Evolutionary conservation across 2,797 vertebrate genomes (phyloP).

Genomic region (Avahi laniger): DNA sequence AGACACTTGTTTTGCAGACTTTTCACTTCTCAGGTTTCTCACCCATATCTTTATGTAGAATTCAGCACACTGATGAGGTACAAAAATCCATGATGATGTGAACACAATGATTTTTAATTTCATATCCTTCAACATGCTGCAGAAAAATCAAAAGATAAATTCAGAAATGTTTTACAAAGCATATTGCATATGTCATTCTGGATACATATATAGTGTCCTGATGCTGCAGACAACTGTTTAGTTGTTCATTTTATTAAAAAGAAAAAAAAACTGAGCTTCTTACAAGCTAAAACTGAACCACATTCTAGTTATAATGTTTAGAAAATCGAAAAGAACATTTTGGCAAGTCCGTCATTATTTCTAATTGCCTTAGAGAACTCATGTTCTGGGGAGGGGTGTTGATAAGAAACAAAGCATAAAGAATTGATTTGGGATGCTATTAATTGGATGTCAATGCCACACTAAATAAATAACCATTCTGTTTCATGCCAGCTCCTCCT

Average conservation of each 20-base stretch:
- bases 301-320: constrained; percentile 78
- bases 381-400: constrained; percentile 80
- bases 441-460: constrained; percentile 81
- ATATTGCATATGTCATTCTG: constrained; percentile 31
- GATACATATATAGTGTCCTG: constrained; percentile 41
- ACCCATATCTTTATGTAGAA: neutral
- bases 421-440: constrained; percentile 82
- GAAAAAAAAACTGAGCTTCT: constrained; percentile 32
- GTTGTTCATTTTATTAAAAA: constrained; percentile 61
- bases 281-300: constrained; percentile 58
- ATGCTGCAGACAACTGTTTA: constrained; percentile 61
- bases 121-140: neutral
- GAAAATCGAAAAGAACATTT: constrained; percentile 76
- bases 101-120: constrained; percentile 37
- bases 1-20: neutral
- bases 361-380: constrained; percentile 85
- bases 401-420: constrained; percentile 83
- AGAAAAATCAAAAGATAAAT: constrained; percentile 55
- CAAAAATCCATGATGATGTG: neutral
- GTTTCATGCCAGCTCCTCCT: constrained; percentile 79
- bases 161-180: constrained; percentile 34
- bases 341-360: constrained; percentile 81
- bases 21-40: neutral
- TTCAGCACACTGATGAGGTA: neutral
- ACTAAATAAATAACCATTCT: constrained; percentile 81